Evolutionary conservation across 2,113 vertebrate genomes (phyloP), one percentile per base, ranked within the genome.

Genomic region (Platysternon megacephalum): DNA sequence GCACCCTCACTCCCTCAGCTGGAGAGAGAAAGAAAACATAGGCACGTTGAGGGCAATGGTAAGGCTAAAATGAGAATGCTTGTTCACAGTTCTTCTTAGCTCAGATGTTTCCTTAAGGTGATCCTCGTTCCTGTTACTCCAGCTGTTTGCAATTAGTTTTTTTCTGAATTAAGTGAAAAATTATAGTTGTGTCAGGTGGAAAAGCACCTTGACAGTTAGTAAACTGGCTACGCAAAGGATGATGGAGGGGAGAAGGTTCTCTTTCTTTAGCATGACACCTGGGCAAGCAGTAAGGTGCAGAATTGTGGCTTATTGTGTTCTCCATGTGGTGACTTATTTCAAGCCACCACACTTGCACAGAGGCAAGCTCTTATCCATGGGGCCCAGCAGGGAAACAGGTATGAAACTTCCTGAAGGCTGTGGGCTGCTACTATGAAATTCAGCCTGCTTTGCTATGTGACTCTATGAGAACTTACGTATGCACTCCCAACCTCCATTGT

Each of bases 371-470:
- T n/a, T 93, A 80, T 79, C 51, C 78, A 48, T 11, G 29, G 74
- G 49, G 42, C 17, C 10, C 56, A 85, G 39, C 58, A 74, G 49
- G n/a, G 93, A 86, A 97, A 68, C 13, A 85, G 28, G n/a, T 94
- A 90, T 52, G 84, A 35, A 24, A 61, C 17, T 93, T 95, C 65
- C 61, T 74, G 1, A 44, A 65, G 52, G 42, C 11, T 61, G 85
- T 86, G 92, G 65, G 42, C 74, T 42, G 13, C 39, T 28, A 78
- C 11, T 44, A 79, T 92, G 85, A 88, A 85, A 53, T 48, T 91
- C 86, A 93, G 86, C 88, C 91, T 90, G 74, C 89, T 96, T 96
- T 89, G 46, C 52, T 24, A 8, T 93, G 56, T 87, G 26, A 97
- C 44, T 86, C 74, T 79, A 24, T 56, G 46, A 91, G 55, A 29